Evolutionary conservation across 1,140 invertebrate species (phyloP).

Genomic region (Procambarus clarkii): DNA sequence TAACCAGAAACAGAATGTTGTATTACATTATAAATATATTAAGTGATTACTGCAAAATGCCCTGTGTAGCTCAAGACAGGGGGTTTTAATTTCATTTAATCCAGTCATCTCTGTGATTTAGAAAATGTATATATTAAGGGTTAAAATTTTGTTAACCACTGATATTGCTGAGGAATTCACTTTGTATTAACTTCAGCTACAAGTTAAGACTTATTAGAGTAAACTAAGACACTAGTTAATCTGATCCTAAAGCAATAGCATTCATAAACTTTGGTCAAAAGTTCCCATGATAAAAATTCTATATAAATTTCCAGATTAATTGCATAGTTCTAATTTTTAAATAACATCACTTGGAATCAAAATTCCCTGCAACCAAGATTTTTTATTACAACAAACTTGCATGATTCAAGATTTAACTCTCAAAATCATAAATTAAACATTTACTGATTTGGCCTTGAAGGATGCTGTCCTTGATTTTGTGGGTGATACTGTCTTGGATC

Average conservation of each 20-base stretch:
- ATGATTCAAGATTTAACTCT: background rate
- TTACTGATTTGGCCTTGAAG: constrained; percentile 60
- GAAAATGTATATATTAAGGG: too few relatives aligned
- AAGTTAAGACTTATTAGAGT: background rate
- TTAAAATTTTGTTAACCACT: background rate
- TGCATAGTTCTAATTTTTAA: constrained; percentile 61
- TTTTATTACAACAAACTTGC: constrained; percentile 3
- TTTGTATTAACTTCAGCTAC: background rate
- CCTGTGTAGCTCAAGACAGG: too few relatives aligned
- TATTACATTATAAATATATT: background rate
- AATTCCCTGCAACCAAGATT: background rate
- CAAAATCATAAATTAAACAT: background rate
- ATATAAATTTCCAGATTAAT: constrained; percentile 22
- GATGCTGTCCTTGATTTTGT: constrained; percentile 49
- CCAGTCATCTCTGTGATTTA: too few relatives aligned
- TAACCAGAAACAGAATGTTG: background rate
- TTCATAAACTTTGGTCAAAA: constrained; percentile 3
- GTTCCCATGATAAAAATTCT: background rate
- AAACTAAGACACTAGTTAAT: background rate
- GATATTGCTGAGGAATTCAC: background rate
- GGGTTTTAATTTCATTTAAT: too few relatives aligned
- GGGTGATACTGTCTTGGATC: constrained; percentile 72
- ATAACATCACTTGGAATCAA: constrained; percentile 20
- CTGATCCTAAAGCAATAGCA: background rate
- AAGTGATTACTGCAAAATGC: too few relatives aligned